A percentile compares a stretch with the other conserved stretches of the same genome.
These are phyloP conservation scores for Crax fasciolata DNA, from an alignment of 2,797 vertebrate species.

Conservation along the genomic window DNA sequence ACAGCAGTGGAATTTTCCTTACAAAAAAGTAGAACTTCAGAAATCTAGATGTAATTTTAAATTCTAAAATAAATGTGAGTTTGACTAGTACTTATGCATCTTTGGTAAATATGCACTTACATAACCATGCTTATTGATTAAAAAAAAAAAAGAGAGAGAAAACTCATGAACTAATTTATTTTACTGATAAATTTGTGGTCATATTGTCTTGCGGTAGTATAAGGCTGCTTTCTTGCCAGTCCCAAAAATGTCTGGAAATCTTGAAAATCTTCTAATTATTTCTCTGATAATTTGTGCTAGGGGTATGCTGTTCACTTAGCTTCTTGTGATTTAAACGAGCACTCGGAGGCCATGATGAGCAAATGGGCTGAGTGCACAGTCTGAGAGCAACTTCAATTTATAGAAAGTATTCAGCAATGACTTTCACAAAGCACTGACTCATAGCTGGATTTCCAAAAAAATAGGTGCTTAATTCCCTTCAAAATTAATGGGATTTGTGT, in stretches of 20 bases:
- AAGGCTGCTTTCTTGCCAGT: neutral
- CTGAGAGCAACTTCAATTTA: slow-evolving; percentile 2
- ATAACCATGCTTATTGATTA: neutral
- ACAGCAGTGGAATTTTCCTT: neutral
- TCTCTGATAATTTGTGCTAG: neutral
- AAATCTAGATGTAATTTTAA: neutral
- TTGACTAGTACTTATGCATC: neutral
- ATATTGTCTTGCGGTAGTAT: neutral
- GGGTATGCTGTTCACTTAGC: neutral
- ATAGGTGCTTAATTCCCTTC: neutral
- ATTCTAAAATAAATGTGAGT: neutral
- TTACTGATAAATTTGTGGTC: neutral
- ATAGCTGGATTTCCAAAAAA: neutral
- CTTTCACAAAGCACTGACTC: slow-evolving; percentile 50
- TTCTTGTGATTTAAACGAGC: slow-evolving; percentile 4
- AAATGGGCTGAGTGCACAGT: neutral
- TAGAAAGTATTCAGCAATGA: slow-evolving; percentile 17
- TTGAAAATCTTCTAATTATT: neutral
- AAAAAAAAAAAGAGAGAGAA: neutral
- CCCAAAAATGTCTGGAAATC: neutral
- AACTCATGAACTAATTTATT: neutral
- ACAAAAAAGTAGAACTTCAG: neutral
- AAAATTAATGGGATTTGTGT: neutral
- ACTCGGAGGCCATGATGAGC: neutral
- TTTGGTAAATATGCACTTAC: neutral